These are phyloP conservation scores for Poeciliopsis turneri DNA, from an alignment of 2,797 vertebrate genomes.

Conservation along the genomic window DNA sequence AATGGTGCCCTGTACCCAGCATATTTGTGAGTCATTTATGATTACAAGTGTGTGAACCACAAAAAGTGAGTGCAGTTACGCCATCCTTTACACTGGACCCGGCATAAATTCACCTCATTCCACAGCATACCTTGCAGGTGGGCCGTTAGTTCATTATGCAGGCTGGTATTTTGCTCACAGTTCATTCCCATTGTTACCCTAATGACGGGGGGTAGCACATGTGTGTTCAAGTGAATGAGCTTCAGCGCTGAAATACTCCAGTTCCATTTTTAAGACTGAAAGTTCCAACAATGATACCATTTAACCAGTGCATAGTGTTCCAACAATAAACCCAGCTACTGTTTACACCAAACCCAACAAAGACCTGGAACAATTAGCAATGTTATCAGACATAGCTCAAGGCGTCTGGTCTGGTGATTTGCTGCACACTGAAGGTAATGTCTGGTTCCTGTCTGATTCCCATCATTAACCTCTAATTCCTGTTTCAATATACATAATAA, in stretches of 20 bases:
- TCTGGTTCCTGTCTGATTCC: conserved; percentile 80
- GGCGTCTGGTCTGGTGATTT: conserved; percentile 76
- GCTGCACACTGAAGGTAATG: conserved; percentile 60
- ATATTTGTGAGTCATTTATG: conserved; percentile 47
- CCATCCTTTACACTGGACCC: conserved; percentile 58
- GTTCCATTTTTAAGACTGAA: conserved; percentile 30
- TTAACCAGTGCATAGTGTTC: conserved; percentile 46
- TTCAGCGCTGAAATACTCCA: conserved; percentile 16
- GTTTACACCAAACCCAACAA: conserved; percentile 62
- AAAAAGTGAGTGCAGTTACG: conserved; percentile 42
- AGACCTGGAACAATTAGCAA: conserved; percentile 70
- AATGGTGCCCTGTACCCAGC: conserved; percentile 68
- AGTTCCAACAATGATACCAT: conserved; percentile 47
- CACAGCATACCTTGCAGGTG: conserved; percentile 51
- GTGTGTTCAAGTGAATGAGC: conserved; percentile 74
- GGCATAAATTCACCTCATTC: conserved; percentile 71
- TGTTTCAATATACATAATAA: conserved; percentile 59
- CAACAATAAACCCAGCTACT: conserved; percentile 53
- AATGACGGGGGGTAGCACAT: conserved; percentile 69
- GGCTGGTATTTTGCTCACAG: conserved; percentile 70
- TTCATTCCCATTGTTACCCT: conserved; percentile 76
- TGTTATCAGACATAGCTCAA: conserved; percentile 70
- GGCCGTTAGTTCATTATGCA: conserved; percentile 70
- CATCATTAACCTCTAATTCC: conserved; percentile 80
- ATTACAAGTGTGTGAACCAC: conserved; percentile 66